Percentiles rank a stretch among this genome's conserved stretches.
phyloP scores from a whole-genome alignment of 2,113 vertebrate species.

The Setophaga petechia region DNA sequence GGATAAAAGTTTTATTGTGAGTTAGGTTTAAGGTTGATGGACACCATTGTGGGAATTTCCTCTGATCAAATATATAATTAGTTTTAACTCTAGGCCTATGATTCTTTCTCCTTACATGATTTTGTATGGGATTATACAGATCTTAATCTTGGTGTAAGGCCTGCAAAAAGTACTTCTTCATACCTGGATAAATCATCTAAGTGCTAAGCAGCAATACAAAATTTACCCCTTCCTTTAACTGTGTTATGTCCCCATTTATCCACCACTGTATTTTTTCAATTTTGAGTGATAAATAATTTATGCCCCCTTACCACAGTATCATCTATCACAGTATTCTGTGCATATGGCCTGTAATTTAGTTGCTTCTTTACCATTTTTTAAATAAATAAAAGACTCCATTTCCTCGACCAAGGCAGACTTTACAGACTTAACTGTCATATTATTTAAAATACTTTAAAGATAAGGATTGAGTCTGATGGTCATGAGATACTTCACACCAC shows the following conservation, averaged over 20 bases:
- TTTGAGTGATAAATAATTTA: background rate
- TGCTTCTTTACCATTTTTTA: background rate
- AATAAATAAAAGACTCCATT: background rate
- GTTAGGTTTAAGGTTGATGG: background rate
- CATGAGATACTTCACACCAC: background rate
- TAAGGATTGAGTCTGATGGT: background rate
- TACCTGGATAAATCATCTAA: background rate
- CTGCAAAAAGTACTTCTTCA: background rate
- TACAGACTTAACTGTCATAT: background rate
- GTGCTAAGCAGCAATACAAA: background rate
- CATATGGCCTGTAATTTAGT: background rate
- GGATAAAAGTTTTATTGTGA: background rate
- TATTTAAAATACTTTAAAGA: conserved; percentile 13
- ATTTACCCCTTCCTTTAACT: background rate
- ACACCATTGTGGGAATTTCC: background rate
- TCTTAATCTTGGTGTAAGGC: background rate
- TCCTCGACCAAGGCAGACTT: background rate
- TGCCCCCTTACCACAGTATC: background rate
- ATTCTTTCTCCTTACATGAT: background rate
- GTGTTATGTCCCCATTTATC: background rate
- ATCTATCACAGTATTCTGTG: background rate
- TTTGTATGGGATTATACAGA: background rate
- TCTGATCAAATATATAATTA: background rate
- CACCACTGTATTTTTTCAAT: background rate
- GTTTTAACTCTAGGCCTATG: background rate